A percentile compares a stretch with the other conserved stretches of the same genome.
These are phyloP conservation scores for Carpatolechia fugitivella DNA, from an alignment of 2,888 invertebrate genomes.

Conservation along the genomic window DNA sequence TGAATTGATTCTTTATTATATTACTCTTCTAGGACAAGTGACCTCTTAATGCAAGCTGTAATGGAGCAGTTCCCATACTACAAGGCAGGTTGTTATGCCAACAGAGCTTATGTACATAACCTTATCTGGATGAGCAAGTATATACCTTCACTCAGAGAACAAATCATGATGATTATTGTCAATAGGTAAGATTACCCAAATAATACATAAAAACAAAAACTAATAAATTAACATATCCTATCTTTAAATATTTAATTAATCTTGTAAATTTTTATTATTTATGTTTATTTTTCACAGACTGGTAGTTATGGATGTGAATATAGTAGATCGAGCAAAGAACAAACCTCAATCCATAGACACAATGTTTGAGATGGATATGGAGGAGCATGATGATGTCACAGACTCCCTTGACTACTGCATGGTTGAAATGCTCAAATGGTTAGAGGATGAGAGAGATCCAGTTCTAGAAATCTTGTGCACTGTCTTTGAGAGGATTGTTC, in stretches of 20 bases:
- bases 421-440: slow-evolving; percentile 84
- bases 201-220: too few species aligned
- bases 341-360: slow-evolving; percentile 55
- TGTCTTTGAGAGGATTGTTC: slow-evolving; percentile 88
- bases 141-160: slow-evolving; percentile 83
- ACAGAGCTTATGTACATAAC: slow-evolving; percentile 88
- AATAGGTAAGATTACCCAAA: slow-evolving; percentile 80
- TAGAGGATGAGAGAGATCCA: slow-evolving; percentile 81
- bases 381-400: slow-evolving; percentile 66
- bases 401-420: slow-evolving; percentile 87
- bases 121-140: slow-evolving; percentile 87
- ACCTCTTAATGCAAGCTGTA: slow-evolving; percentile 82
- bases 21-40: slow-evolving; percentile 81
- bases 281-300: slow-evolving; percentile 73
- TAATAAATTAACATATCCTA: too few species aligned
- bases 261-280: neutral
- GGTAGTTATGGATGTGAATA: slow-evolving; percentile 86
- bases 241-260: too few species aligned
- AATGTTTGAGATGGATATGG: slow-evolving; percentile 79
- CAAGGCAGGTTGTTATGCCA: slow-evolving; percentile 82
- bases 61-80: slow-evolving; percentile 87
- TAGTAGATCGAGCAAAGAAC: slow-evolving; percentile 66
- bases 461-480: slow-evolving; percentile 80
- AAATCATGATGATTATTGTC: slow-evolving; percentile 86
- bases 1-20: neutral